Evolutionary conservation across 2,113 vertebrate genomes (phyloP).

Genomic region (Embiotoca jacksoni): DNA sequence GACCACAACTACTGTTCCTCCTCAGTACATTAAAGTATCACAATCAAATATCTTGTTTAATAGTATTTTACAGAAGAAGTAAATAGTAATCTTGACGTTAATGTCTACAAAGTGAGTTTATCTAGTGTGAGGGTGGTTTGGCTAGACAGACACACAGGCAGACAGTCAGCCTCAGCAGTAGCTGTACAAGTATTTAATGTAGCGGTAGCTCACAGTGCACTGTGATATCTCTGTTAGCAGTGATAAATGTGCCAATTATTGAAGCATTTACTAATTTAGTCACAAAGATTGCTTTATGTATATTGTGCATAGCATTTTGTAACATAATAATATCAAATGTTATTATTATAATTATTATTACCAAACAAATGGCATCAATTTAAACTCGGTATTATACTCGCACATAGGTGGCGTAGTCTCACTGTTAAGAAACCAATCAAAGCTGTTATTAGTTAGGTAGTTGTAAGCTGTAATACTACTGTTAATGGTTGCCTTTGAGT

Average conservation of each 20-base stretch:
- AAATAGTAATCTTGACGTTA: constrained; percentile 48
- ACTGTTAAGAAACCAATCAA: constrained; percentile 79
- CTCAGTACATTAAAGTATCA: constrained; percentile 57
- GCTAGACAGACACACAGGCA: constrained; percentile 42
- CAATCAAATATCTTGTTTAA: constrained; percentile 64
- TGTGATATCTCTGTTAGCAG: constrained; percentile 87
- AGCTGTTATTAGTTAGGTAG: constrained; percentile 71
- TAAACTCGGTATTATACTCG: constrained; percentile 90
- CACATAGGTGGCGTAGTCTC: constrained; percentile 87
- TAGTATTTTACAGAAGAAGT: constrained; percentile 68
- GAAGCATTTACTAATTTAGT: constrained; percentile 90
- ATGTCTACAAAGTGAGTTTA: constrained; percentile 38
- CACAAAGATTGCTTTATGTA: constrained; percentile 89
- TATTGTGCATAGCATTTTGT: constrained; percentile 92
- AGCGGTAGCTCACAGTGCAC: constrained; percentile 85
- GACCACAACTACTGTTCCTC: constrained; percentile 79
- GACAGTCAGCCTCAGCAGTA: constrained; percentile 72
- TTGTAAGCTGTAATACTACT: constrained; percentile 57
- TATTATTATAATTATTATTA: constrained; percentile 72
- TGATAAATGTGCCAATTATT: constrained; percentile 95
- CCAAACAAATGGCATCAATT: constrained; percentile 72
- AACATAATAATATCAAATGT: constrained; percentile 83
- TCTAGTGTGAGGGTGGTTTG: constrained; percentile 30
- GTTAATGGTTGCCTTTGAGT: constrained; percentile 79
- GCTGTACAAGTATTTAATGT: constrained; percentile 88